Evolutionary conservation across 1,140 invertebrate species (phyloP).

Genomic region (Lordiphosa stackelbergi): DNA sequence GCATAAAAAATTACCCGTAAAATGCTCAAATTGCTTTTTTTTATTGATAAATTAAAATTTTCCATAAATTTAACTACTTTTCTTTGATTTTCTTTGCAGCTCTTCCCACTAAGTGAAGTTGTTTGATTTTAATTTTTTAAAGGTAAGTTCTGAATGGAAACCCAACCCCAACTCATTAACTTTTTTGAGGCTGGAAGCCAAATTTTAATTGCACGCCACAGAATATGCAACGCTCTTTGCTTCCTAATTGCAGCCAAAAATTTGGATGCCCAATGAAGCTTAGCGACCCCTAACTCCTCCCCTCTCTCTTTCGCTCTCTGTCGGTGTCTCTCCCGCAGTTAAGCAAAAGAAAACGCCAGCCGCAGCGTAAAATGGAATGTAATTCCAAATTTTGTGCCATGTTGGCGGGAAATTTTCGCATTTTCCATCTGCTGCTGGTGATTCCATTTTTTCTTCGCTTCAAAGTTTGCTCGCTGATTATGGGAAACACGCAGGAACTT

Average conservation of each 20-base stretch:
- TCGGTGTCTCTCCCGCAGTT: neutral
- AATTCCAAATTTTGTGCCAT: slow-evolving; percentile 59
- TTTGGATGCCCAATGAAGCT: slow-evolving; percentile 53
- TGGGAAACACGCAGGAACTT: slow-evolving; percentile 27
- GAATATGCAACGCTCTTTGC: slow-evolving; percentile 54
- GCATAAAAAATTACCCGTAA: slow-evolving; percentile 44
- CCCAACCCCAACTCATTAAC: slow-evolving; percentile 40
- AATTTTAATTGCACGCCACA: slow-evolving; percentile 47
- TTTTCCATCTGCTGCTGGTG: slow-evolving; percentile 19
- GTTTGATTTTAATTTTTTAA: slow-evolving; percentile 5
- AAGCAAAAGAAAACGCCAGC: slow-evolving; percentile 32
- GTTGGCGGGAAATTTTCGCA: slow-evolving; percentile 36
- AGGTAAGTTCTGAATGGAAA: slow-evolving; percentile 34
- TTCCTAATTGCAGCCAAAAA: slow-evolving; percentile 57
- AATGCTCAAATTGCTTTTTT: slow-evolving; percentile 36
- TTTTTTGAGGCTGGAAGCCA: slow-evolving; percentile 30
- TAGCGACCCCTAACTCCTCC: neutral
- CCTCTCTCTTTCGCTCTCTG: neutral
- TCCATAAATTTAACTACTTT: slow-evolving; percentile 14
- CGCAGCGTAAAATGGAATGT: slow-evolving; percentile 44
- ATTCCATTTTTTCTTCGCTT: neutral
- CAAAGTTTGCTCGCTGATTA: slow-evolving; percentile 24
- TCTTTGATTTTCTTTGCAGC: slow-evolving; percentile 36
- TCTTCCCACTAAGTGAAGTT: slow-evolving; percentile 27
- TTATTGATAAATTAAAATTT: slow-evolving; percentile 7